Evolutionary conservation across 2,797 vertebrate species (phyloP).

Genomic region (Clamator glandarius): DNA sequence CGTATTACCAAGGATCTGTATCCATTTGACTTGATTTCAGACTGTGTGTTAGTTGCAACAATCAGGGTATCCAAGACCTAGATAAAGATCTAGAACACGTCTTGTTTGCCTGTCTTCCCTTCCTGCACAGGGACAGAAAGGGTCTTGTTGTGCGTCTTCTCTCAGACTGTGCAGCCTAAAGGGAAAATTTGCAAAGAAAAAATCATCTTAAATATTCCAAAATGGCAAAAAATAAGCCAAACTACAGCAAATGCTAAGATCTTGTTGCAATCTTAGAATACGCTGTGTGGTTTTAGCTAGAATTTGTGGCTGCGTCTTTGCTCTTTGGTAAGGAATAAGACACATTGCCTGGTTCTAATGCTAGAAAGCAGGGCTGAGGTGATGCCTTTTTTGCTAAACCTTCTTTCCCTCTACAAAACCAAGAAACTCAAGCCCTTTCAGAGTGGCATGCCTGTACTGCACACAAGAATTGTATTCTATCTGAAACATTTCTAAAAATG

Average conservation of each 20-base stretch:
- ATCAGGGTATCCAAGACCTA: background rate
- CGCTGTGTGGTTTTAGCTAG: background rate
- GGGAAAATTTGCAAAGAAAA: background rate
- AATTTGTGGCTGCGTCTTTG: background rate
- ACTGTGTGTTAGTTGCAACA: background rate
- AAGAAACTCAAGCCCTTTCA: background rate
- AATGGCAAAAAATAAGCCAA: background rate
- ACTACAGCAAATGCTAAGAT: background rate
- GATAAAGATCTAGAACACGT: background rate
- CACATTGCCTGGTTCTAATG: background rate
- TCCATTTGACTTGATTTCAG: background rate
- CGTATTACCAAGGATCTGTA: background rate
- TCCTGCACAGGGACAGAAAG: background rate
- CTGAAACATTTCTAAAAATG: background rate
- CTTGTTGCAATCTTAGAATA: background rate
- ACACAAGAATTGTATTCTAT: background rate
- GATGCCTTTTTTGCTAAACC: background rate
- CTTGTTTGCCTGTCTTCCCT: background rate
- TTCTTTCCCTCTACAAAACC: background rate
- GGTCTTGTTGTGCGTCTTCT: rapidly evolving
- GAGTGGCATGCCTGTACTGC: rapidly evolving
- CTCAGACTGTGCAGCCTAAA: rapidly evolving
- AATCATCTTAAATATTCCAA: background rate
- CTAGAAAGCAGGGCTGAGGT: background rate
- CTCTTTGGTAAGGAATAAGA: background rate